Percentiles rank a stretch among this genome's conserved stretches.
Evolutionary conservation across 2,888 invertebrate species (phyloP).

Genomic region (Aporophyla nigra): DNA sequence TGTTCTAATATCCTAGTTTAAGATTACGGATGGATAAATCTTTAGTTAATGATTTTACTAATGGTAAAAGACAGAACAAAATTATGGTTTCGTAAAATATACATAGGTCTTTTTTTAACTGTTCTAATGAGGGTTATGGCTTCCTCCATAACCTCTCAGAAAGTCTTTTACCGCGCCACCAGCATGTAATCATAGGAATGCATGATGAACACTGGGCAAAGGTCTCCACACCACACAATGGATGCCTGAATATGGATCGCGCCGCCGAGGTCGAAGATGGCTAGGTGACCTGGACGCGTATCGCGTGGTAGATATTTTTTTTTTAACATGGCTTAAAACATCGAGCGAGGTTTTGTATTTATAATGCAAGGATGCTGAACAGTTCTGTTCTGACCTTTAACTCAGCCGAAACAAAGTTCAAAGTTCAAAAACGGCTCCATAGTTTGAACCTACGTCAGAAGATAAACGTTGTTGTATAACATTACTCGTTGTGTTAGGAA

Average conservation of each 20-base stretch:
- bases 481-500: not conserved
- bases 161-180: too few relatives aligned
- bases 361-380: too few relatives aligned
- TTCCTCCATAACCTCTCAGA: too few relatives aligned
- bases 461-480: not conserved
- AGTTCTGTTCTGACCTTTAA: not conserved
- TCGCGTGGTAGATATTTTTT: too few relatives aligned
- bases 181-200: too few relatives aligned
- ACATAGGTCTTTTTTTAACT: too few relatives aligned
- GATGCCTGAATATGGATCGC: too few relatives aligned
- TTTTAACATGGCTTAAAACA: not conserved
- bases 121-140: too few relatives aligned
- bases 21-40: not conserved
- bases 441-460: not conserved
- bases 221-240: too few relatives aligned
- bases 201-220: too few relatives aligned
- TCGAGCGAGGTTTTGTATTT: not conserved
- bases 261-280: too few relatives aligned
- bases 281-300: too few relatives aligned
- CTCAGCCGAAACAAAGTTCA: not conserved
- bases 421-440: not conserved
- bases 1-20: not conserved
- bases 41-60: not conserved
- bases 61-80: not conserved
- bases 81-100: not conserved